A percentile compares a stretch with the other conserved stretches of the same genome.
Evolutionary conservation across 1,140 invertebrate species (phyloP).

Genomic region (Tachypleus tridentatus): DNA sequence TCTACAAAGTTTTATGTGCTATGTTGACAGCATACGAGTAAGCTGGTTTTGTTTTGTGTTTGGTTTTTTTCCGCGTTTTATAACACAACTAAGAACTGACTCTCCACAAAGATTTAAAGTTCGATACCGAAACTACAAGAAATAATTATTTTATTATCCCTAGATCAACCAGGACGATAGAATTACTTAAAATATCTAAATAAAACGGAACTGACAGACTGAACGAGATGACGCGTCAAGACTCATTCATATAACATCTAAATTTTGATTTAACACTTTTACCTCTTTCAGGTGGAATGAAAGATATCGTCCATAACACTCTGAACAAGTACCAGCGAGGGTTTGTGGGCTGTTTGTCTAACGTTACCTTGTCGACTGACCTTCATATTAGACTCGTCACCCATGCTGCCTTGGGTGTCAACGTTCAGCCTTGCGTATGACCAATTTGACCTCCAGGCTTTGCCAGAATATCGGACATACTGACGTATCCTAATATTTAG

Average conservation of each 20-base stretch:
- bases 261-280: slow-evolving; percentile 1
- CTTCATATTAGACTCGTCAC: slow-evolving; percentile 49
- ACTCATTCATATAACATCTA: no score
- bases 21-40: no score
- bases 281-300: slow-evolving; percentile 53
- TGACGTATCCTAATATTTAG: no score
- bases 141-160: not conserved
- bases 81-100: not conserved
- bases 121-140: not conserved
- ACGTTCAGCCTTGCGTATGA: slow-evolving; percentile 35
- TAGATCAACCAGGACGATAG: not conserved
- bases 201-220: not conserved
- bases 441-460: not conserved
- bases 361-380: slow-evolving; percentile 63
- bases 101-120: not conserved
- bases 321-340: slow-evolving; percentile 53
- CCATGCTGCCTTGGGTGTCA: slow-evolving; percentile 43
- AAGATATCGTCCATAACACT: slow-evolving; percentile 51
- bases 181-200: slow-evolving; percentile 7
- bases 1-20: no score
- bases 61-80: no score
- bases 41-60: no score
- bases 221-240: no score
- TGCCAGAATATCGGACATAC: no score
- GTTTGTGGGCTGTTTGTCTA: slow-evolving; percentile 64